Base-by-base conservation (phyloP, 2,797 vertebrate genomes). In the Bradypus variegatus region DNA sequence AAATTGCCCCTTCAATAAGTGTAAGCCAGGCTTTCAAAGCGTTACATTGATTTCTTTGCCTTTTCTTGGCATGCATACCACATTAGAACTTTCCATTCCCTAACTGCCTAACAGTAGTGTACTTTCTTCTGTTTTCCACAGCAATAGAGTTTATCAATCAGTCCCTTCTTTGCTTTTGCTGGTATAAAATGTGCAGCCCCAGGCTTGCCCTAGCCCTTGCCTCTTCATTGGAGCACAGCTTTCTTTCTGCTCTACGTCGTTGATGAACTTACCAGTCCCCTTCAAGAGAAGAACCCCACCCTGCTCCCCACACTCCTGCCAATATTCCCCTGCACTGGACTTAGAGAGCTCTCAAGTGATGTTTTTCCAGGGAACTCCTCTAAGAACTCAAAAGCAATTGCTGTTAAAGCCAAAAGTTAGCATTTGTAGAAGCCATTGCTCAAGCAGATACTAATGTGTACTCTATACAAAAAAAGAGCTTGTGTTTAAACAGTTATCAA, bases 111-210 rank as follows among this genome's bases (percentile, higher is more conserved):
- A 75, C 29, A 45, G 48, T 45, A 86, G 11, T 85, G 78, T 11
- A 73, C 36, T 88, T 95, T 88, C 86, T 92, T 91, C 88, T 95
- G 86, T 87, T 87, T 90, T 73, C 76, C 45, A 65, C 69, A 91
- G 78, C 65, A 55, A 15, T 4, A 8, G 75, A 76, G 19, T 45
- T 79, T 62, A 94, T 94, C 92, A 91, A 62, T 95, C 94, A 90
- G 50, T 69, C 67, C 50, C 80, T 80, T 95, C 94, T 94, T 88
- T 79, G 90, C 84, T 64, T 55, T 85, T 69, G 27, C 78, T 93
- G 87, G 88, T 91, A 91, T 76, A 67, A 96, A 93, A 36, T 75
- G 18, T 60, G 31, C 72, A 88, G 62, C 53, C 91, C 79, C 48
- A 73, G 89, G 84, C 89, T 94, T 72, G 33, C 69, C 83, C 60